A percentile compares a stretch with the other conserved stretches of the same genome.
These are phyloP conservation scores for Lypha dubia DNA, from an alignment of 2,888 invertebrate species.

Conservation along the genomic window DNA sequence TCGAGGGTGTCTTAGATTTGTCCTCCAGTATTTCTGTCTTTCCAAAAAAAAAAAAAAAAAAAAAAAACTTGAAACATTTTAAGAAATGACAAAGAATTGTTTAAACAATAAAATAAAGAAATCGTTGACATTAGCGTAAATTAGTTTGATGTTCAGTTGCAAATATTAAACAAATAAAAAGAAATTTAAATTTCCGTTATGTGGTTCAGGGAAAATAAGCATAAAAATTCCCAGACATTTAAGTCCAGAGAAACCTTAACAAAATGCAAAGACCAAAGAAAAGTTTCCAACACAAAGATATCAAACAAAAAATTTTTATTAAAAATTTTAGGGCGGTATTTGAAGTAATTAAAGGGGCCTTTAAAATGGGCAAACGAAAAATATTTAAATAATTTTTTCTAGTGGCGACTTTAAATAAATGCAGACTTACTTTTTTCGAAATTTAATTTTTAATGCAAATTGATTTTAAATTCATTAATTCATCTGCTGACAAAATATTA, in stretches of 20 bases:
- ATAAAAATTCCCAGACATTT: conserved; percentile 68
- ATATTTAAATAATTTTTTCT: too few species aligned
- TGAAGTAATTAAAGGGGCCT: background rate
- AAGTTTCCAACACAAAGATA: conserved; percentile 29
- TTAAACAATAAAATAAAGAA: conserved; percentile 20
- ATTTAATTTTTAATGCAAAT: too few species aligned
- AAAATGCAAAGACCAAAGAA: conserved; percentile 11
- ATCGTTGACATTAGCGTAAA: conserved; percentile 68
- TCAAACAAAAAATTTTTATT: conserved; percentile 6
- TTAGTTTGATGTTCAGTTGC: conserved; percentile 65
- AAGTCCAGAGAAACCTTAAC: background rate
- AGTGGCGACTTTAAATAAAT: too few species aligned
- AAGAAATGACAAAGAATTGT: conserved; percentile 52
- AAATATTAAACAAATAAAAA: conserved; percentile 67
- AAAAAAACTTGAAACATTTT: conserved; percentile 5
- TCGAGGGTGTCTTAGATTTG: conserved; percentile 61
- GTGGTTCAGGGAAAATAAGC: conserved; percentile 42
- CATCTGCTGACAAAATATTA: too few species aligned
- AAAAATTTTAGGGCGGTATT: background rate
- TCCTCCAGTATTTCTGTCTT: conserved; percentile 18
- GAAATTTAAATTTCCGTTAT: conserved; percentile 69
- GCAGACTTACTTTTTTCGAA: too few species aligned
- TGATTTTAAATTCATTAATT: too few species aligned
- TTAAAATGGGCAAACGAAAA: too few species aligned
- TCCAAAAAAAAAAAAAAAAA: background rate